A percentile compares a stretch with the other conserved stretches of the same genome.
Conservation (phyloP, 2,797 vertebrate genomes). For the Microcaecilia unicolor region DNA sequence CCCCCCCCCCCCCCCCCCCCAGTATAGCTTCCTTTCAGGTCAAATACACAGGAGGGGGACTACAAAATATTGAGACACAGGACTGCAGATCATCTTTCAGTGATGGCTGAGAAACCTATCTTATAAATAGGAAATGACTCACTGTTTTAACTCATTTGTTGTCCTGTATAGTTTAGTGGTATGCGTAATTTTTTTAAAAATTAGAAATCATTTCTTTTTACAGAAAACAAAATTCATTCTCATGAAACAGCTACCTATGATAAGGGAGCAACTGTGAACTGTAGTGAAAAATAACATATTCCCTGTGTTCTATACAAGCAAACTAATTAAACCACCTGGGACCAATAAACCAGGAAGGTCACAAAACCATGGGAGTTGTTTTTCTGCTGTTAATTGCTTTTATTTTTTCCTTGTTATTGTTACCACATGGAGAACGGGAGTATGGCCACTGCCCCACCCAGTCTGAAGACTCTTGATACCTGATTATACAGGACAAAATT, state of each 20-base stretch:
- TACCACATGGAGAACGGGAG: not conserved
- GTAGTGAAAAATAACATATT: fast-evolving
- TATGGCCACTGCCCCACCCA: not conserved
- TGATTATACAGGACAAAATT: not conserved
- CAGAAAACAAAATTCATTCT: not conserved
- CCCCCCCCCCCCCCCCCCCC: too few species aligned
- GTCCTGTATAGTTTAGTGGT: too few species aligned
- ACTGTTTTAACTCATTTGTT: too few species aligned
- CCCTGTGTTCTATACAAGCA: fast-evolving
- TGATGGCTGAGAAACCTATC: too few species aligned
- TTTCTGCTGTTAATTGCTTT: not conserved
- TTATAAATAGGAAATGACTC: too few species aligned
- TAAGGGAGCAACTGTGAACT: fast-evolving
- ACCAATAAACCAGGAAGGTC: not conserved
- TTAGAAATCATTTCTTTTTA: not conserved
- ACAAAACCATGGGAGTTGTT: not conserved
- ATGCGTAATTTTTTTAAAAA: not conserved
- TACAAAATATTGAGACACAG: too few species aligned
- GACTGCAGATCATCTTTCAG: too few species aligned
- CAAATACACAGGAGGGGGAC: too few species aligned
- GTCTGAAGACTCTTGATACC: not conserved
- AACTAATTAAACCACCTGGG: not conserved
- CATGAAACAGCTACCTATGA: not conserved
- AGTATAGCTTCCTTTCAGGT: too few species aligned
- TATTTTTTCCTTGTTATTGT: not conserved